phyloP scores from a whole-genome alignment of 2,888 invertebrate genomes.

The Monoplex corrugatus region DNA sequence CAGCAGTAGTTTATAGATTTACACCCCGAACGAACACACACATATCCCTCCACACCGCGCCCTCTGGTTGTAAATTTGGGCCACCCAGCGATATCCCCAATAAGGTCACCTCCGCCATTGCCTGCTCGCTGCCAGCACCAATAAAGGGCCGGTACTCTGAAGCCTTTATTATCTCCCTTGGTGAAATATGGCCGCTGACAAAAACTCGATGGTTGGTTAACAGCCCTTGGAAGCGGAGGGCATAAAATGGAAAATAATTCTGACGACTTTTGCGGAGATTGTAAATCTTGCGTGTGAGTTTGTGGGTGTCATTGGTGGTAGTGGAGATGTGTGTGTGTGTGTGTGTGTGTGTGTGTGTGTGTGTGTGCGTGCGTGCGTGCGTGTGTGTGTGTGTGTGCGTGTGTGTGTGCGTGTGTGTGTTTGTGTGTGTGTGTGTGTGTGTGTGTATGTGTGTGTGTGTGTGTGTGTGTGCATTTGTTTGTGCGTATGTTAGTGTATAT shows the following conservation, averaged over 20 bases:
- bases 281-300: background rate
- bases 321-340: background rate
- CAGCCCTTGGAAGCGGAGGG: background rate
- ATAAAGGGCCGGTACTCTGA: slow-evolving; percentile 41
- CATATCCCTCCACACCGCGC: background rate
- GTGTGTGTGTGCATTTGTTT: background rate
- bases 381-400: too few species aligned
- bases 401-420: too few species aligned
- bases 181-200: slow-evolving; percentile 43
- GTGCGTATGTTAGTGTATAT: background rate
- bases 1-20: too few species aligned
- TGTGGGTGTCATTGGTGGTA: background rate
- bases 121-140: slow-evolving; percentile 18
- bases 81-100: slow-evolving; percentile 28
- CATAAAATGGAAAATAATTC: slow-evolving; percentile 42
- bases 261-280: background rate
- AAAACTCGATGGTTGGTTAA: slow-evolving; percentile 7
- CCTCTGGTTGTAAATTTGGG: slow-evolving; percentile 4
- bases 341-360: too few species aligned
- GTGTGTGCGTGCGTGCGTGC: too few species aligned
- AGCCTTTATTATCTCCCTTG: slow-evolving; percentile 48
- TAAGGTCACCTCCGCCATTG: background rate
- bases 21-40: slow-evolving; percentile 25
- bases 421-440: too few species aligned
- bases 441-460: too few species aligned